Percentiles rank a stretch among this genome's conserved stretches.
These are phyloP conservation scores for Melieria picta DNA, from an alignment of 2,888 invertebrate genomes.

Conservation along the genomic window DNA sequence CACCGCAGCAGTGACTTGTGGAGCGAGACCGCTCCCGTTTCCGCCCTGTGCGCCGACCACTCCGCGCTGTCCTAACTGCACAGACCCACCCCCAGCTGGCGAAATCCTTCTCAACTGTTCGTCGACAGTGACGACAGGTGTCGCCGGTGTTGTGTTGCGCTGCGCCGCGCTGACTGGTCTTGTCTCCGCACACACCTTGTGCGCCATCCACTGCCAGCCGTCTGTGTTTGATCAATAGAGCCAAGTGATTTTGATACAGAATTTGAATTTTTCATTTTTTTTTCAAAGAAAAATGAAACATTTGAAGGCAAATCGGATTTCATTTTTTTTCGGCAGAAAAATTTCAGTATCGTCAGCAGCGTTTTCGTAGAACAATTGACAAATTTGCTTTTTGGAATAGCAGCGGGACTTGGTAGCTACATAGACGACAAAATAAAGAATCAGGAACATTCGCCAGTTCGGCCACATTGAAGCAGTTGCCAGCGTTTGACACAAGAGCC, in stretches of 20 bases:
- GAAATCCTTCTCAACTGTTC: constrained; percentile 19
- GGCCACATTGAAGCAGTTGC: too few relatives aligned
- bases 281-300: constrained; percentile 16
- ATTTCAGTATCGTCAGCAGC: constrained; percentile 21
- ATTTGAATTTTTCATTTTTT: constrained; percentile 13
- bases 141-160: neutral
- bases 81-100: neutral
- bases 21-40: too few relatives aligned
- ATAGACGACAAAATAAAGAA: too few relatives aligned
- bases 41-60: too few relatives aligned
- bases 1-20: too few relatives aligned
- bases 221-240: constrained; percentile 30
- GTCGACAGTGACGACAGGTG: neutral
- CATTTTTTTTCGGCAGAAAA: constrained; percentile 23
- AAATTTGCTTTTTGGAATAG: too few relatives aligned
- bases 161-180: neutral
- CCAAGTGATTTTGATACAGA: constrained; percentile 12
- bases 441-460: too few relatives aligned
- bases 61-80: too few relatives aligned
- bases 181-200: constrained; percentile 14
- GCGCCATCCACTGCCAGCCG: constrained; percentile 13
- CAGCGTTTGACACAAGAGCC: neutral
- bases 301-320: constrained; percentile 2
- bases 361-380: neutral
- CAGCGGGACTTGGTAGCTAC: too few relatives aligned